Base-by-base conservation (phyloP, 2,888 invertebrate species). In the Dinocampus coccinellae region DNA sequence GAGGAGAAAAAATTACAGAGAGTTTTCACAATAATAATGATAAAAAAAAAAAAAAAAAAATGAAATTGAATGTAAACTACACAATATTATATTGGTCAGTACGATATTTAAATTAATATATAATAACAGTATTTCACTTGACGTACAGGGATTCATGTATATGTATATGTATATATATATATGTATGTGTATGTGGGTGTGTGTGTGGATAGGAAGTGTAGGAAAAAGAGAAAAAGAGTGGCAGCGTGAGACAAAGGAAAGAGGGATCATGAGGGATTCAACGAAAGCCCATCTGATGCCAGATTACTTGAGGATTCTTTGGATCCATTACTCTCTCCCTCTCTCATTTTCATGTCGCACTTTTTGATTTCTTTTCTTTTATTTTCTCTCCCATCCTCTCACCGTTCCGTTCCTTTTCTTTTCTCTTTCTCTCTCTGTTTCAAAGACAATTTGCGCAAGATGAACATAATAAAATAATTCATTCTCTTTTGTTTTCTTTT, bases 231-330 rank as follows among this genome's bases (percentile, higher is more conserved):
- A n/a, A n/a, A n/a, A n/a, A n/a, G n/a, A n/a, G n/a, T n/a, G n/a
- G n/a, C n/a, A 47, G 16, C 47, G 16, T 16, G n/a, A 26, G 16
- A n/a, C 33, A 47, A 62, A 57, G 16, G 57, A 36, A 16, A 36
- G 24, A 52, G 34, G 69, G 53, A 61, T 62, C 60, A 62, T 61
- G 47, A 29, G 24, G 42, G 55, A 70, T 62, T 62, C 63, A 34
- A 34, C 33, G 52, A 63, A 63, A 63, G 63, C 63, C 39, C 63
- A 63, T 63, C 47, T 63, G 47, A 63, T 42, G 47, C 47, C 47
- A 63, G 47, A 63, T 63, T 47, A 63, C 63, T 63, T 63, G 24
- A 47, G 24, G 47, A 63, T 63, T 63, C 63, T 29, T 63, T 26
- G 42, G 63, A 24, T 47, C 63, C 42, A 63, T 63, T 63, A 63